phyloP scores from a whole-genome alignment of 2,888 invertebrate species.

The Lepeophtheirus nordmannii region DNA sequence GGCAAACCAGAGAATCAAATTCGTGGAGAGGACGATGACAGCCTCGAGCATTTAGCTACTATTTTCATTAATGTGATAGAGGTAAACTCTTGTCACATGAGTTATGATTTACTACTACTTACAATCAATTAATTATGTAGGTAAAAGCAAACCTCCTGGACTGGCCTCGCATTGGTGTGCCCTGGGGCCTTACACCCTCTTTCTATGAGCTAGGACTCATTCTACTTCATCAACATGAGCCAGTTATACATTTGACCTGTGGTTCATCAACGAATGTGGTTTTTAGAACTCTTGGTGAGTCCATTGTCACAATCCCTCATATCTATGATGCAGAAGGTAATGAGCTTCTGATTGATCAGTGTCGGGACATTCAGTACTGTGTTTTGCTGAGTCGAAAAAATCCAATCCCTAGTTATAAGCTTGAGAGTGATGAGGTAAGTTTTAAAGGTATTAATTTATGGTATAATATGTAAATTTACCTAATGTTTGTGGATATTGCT shows the following conservation, averaged over 20 bases:
- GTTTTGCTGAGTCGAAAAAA: conserved; percentile 19
- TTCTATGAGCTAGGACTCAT: conserved; percentile 31
- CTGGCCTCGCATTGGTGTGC: conserved; percentile 30
- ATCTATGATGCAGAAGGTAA: conserved; percentile 27
- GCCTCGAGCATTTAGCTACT: conserved; percentile 30
- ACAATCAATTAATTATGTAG: not conserved
- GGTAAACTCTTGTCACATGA: conserved; percentile 21
- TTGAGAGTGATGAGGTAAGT: conserved; percentile 7
- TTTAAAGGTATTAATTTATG: not conserved
- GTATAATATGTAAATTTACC: too few relatives aligned
- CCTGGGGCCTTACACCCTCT: conserved; percentile 32
- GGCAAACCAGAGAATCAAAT: conserved; percentile 31
- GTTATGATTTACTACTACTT: not conserved
- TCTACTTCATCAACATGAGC: conserved; percentile 30
- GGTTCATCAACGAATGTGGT: conserved; percentile 25
- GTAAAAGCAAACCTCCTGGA: conserved; percentile 24
- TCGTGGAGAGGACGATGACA: conserved; percentile 28
- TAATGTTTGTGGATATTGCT: too few relatives aligned
- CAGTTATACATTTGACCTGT: conserved; percentile 29
- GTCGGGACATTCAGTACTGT: conserved; percentile 13
- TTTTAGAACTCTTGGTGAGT: conserved; percentile 27
- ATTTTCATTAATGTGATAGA: conserved; percentile 30
- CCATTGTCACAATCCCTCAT: conserved; percentile 28
- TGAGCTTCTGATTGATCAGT: conserved; percentile 22
- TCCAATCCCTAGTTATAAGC: not conserved